Evolutionary conservation across 2,888 invertebrate genomes (phyloP), one percentile per base, ranked within the genome.

Genomic region (Oscheius sp.): DNA sequence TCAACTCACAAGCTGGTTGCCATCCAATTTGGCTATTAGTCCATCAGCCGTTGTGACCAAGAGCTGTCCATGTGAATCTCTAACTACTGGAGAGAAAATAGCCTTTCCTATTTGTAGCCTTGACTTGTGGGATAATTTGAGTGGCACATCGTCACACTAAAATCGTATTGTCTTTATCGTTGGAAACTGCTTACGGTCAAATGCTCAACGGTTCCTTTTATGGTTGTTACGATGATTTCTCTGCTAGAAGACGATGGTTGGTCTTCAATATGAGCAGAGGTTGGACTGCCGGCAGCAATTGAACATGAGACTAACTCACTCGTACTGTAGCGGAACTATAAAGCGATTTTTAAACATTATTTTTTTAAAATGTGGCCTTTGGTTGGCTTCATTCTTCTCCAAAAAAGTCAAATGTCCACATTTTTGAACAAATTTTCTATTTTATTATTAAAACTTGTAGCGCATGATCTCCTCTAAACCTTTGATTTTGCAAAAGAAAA

Each of bases 151-250:
- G 3, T 27, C 29, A 6, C 10, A 6, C 8, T 55, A n/a, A 34
- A 55, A 34, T 34, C n/a, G n/a, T n/a, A n/a, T n/a, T n/a, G n/a
- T n/a, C n/a, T n/a, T n/a, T n/a, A n/a, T n/a, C n/a, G n/a, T n/a
- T n/a, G n/a, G n/a, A n/a, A n/a, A n/a, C n/a, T n/a, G n/a, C n/a
- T n/a, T n/a, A n/a, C n/a, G n/a, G n/a, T n/a, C n/a, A n/a, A n/a
- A n/a, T n/a, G n/a, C n/a, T 61, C 61, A 4, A 61, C 42, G 1
- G 61, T 45, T 27, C 61, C 61, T 45, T 31, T 25, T 8, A 61
- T 61, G 12, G 61, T 61, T 15, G 61, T 61, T 3, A 45, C 61
- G 45, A 45, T 27, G 27, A 61, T 8, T 12, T 25, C 0, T 2
- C 23, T 4, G 10, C 6, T 33, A n/a, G n/a, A n/a, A n/a, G n/a